phyloP scores from a whole-genome alignment of 1,140 invertebrate genomes.

The Halyomorpha halys region DNA sequence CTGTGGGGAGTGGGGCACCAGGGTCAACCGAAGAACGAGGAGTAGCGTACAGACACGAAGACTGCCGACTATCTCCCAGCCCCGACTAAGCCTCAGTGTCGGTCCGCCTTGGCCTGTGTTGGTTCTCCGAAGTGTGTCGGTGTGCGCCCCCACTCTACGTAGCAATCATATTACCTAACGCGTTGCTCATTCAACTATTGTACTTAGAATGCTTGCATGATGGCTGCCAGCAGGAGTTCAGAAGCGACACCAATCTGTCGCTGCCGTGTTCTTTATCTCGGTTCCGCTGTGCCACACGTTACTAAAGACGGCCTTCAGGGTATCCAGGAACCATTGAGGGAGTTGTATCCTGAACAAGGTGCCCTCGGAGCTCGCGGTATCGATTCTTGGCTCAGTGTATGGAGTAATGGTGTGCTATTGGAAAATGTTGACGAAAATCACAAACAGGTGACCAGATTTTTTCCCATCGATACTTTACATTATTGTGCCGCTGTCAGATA shows the following conservation, averaged over 20 bases:
- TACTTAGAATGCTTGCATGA: slow-evolving; percentile 18
- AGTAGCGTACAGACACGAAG: too few species aligned
- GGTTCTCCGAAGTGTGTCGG: too few species aligned
- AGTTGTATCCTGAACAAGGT: slow-evolving; percentile 90
- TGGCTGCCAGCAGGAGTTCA: slow-evolving; percentile 22
- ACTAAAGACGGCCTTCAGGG: slow-evolving; percentile 96
- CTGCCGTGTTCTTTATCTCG: slow-evolving; percentile 95
- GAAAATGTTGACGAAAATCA: slow-evolving; percentile 95
- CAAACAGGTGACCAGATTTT: slow-evolving; percentile 90
- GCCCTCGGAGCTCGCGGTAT: slow-evolving; percentile 78
- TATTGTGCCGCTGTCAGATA: slow-evolving; percentile 92
- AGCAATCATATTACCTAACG: too few species aligned
- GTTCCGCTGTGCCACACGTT: slow-evolving; percentile 91
- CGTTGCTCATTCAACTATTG: too few species aligned
- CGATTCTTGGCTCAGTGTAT: slow-evolving; percentile 94
- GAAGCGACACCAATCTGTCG: slow-evolving; percentile 86
- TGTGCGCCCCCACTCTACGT: too few species aligned
- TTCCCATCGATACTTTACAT: slow-evolving; percentile 91
- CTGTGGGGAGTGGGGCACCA: too few species aligned
- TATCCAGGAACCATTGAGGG: slow-evolving; percentile 91
- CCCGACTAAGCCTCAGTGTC: too few species aligned
- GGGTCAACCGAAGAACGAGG: too few species aligned
- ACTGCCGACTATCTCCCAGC: too few species aligned
- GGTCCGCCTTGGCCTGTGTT: too few species aligned
- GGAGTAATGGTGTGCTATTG: slow-evolving; percentile 89